These are phyloP conservation scores for Phymanthus crucifer DNA, from an alignment of 92 coral and sea anemone species.

Conservation along the genomic window DNA sequence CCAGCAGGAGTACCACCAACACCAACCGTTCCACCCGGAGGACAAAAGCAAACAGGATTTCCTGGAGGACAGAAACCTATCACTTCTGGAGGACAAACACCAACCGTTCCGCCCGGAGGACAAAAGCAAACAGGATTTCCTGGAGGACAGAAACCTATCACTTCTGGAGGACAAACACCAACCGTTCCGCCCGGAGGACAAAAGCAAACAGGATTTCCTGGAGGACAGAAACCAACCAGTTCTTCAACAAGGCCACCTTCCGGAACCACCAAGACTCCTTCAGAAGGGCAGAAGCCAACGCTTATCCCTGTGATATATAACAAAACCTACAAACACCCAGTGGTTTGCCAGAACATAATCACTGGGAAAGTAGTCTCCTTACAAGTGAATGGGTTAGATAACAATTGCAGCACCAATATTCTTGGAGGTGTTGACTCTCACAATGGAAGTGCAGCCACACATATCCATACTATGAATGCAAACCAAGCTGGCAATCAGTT, in stretches of 20 bases:
- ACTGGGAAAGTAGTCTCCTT: too few relatives aligned
- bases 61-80: slow-evolving; percentile 25
- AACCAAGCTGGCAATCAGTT: not conserved
- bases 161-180: not conserved
- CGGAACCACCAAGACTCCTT: not conserved
- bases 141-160: not conserved
- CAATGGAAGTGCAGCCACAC: not conserved
- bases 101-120: not conserved
- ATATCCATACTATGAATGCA: not conserved
- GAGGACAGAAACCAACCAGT: not conserved
- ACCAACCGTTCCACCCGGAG: slow-evolving; percentile 3
- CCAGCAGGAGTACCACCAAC: not conserved
- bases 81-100: not conserved
- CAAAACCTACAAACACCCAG: too few relatives aligned
- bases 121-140: not conserved
- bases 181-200: not conserved
- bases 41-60: too few relatives aligned
- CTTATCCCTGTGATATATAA: not conserved
- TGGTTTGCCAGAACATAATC: too few relatives aligned
- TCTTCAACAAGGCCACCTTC: not conserved
- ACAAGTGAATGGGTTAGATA: too few relatives aligned
- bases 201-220: not conserved
- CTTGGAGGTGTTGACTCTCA: not conserved
- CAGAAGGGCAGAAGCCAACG: slow-evolving; percentile 3
- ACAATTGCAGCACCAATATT: too few relatives aligned